Base-by-base conservation (phyloP, 2,113 vertebrate genomes). In the Hippoglossus stenolepis region DNA sequence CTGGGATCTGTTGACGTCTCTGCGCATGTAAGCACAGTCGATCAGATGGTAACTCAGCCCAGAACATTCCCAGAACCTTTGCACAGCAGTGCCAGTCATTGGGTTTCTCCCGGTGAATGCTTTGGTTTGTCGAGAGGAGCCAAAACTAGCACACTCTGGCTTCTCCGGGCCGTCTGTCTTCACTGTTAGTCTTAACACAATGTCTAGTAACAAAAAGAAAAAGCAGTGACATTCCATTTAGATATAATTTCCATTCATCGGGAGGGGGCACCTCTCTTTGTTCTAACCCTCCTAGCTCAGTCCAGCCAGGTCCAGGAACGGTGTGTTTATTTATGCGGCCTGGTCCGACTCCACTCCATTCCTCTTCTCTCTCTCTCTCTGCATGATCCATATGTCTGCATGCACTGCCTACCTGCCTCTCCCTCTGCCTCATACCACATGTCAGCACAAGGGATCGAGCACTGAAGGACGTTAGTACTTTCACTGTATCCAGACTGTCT, bases 341-440 rank as follows among this genome's bases (percentile, higher is more conserved):
- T 93, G 92, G 92, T 84, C 86, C 17, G 73, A 82, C 71, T 86
- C 66, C 72, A 89, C 68, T 89, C 79, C 70, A 53, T 58, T 88
- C 77, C 85, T 43, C 61, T 61, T 86, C 78, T 88, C 74, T 91
- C 77, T 31, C 78, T 88, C 74, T 91, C 77, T 91, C 94, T 95
- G 96, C 97, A 97, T 96, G 96, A 93, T 93, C 93, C 85, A 85
- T 93, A 85, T 84, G 93, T 95, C 91, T 87, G 96, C 96, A 97
- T 97, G 96, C 95, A 77, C 95, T 95, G 87, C 89, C 89, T 89
- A 82, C 89, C 82, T 67, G 26, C 23, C 75, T 64, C 61, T 82
- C 64, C 58, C 64, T 73, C 23, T 70, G 54, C 77, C 77, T 66
- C 65, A 38, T 38, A 53, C 71, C 77, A 91, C 88, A 86, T 89